Evolutionary conservation across 2,797 vertebrate genomes (phyloP).

Genomic region (Gobionotothen gibberifrons): DNA sequence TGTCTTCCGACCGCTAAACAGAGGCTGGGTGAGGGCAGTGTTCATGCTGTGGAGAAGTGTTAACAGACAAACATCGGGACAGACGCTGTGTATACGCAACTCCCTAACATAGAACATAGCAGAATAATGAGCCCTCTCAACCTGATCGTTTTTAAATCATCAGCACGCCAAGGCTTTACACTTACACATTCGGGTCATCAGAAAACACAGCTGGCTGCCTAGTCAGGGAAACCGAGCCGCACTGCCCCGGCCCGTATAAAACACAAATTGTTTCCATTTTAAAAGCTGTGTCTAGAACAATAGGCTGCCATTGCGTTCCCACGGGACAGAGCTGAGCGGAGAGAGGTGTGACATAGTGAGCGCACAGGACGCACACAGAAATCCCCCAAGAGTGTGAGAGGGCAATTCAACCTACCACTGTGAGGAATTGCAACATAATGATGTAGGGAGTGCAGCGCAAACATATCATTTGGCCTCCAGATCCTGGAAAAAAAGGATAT

Average conservation of each 20-base stretch:
- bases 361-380: constrained; percentile 46
- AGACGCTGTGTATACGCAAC: constrained; percentile 57
- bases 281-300: constrained; percentile 69
- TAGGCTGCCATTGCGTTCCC: constrained; percentile 69
- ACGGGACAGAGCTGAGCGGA: constrained; percentile 58
- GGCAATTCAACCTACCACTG: constrained; percentile 61
- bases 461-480: constrained; percentile 82
- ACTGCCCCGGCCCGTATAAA: constrained; percentile 62
- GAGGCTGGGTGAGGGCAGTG: constrained; percentile 58
- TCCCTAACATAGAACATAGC: constrained; percentile 63
- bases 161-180: constrained; percentile 44
- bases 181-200: constrained; percentile 52
- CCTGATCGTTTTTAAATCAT: constrained; percentile 74
- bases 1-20: constrained; percentile 60
- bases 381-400: constrained; percentile 64
- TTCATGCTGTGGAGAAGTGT: constrained; percentile 56
- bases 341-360: constrained; percentile 69
- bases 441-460: constrained; percentile 69
- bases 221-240: constrained; percentile 55
- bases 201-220: constrained; percentile 68
- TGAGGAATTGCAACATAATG: constrained; percentile 76
- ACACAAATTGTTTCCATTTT: constrained; percentile 78
- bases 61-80: constrained; percentile 67
- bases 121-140: constrained; percentile 64
- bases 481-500: constrained; percentile 69